Base-by-base conservation (phyloP, 2,888 invertebrate species). In the Caenorhabditis drosophilae region DNA sequence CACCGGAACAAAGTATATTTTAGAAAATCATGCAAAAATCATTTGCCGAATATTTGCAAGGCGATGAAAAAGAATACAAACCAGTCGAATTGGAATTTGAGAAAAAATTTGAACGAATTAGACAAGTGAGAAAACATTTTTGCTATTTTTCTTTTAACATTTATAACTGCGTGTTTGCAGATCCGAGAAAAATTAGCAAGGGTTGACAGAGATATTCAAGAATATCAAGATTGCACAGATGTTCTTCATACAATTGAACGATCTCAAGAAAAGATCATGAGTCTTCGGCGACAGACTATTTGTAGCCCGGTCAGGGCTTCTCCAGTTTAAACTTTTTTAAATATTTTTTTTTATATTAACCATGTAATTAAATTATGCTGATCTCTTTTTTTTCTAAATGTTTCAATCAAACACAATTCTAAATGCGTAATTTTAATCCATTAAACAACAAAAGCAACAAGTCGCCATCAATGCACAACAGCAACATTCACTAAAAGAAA, bases 191-290 rank as follows among this genome's bases (percentile, higher is more conserved):
- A 60, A 45, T 3, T 60, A 1, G 45, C 25, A 11, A 26, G 44
- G 22, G 27, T 25, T 12, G 18, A 25, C 11, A 26, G 23, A n/a
- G 36, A 53, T n/a, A 38, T 49, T 15, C 49, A 42, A 15, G 27
- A 42, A 7, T 11, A 45, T 9, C 48, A 45, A 20, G 48, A 35
- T n/a, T 35, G 31, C 2, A 54, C 46, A 18, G 49, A 53, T 34
- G 53, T 60, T 18, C 20, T 60, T n/a, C 53, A 60, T 23, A 23
- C 27, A 3, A 42, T 60, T 38, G 54, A 54, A 25, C 49, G 54
- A 25, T 31, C 23, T n/a, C 44, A 60, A 27, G 60, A 60, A 23
- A 36, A 54, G 18, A 25, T 59, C 0, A 54, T 60, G 23, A 27
- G 23, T 7, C 44, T 44, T 20, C 52, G 23, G 6, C 27, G 40